Evolutionary conservation across 2,113 vertebrate genomes (phyloP), one percentile per base, ranked within the genome.

Genomic region (Phaethon lepturus): DNA sequence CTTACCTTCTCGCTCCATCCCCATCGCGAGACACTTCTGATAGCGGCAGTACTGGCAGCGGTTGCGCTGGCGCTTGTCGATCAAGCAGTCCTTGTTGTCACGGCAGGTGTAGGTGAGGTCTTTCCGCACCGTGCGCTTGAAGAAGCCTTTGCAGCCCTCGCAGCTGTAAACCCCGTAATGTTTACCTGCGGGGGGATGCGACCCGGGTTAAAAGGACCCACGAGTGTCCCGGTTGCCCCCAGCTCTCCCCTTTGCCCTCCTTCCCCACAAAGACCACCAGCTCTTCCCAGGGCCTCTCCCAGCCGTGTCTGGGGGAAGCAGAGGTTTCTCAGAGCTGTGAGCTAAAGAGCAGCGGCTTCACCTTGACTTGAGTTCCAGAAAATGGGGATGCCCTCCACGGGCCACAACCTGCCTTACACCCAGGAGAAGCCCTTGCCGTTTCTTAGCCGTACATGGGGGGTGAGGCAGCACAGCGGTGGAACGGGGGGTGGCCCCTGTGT

Each of bases 1-100:
- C 98, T 98, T 98, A 99, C 99, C 99, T 99, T 99, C 99, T 97
- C 99, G 98, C 98, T 99, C 99, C 99, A 99, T 99, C 96, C 99
- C 99, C 99, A 99, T 99, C 60, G 99, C 99, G 59, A 99, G 98
- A 98, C 99, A 99, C 98, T 99, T 99, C 99, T 99, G 99, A 96
- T 99, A 99, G 96, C 99, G 99, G 98, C 99, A 99, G 98, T 99
- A 99, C 98, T 99, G 99, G 97, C 99, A 99, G 60, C 99, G 99
- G 98, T 99, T 99, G 91, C 99, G 98, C 98, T 99, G 99, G 44
- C 99, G 99, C 97, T 99, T 99, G 97, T 99, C 99, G 7, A 99
- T 99, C 55, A 99, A 95, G 75, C 99, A 99, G 98, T 99, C 99
- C 98, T 99, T 99, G 98, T 98, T 99, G 98, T 99, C 99, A 0